A percentile compares a stretch with the other conserved stretches of the same genome.
phyloP scores from a whole-genome alignment of 1,140 invertebrate genomes.

The Hylaeus anthracinus region DNA sequence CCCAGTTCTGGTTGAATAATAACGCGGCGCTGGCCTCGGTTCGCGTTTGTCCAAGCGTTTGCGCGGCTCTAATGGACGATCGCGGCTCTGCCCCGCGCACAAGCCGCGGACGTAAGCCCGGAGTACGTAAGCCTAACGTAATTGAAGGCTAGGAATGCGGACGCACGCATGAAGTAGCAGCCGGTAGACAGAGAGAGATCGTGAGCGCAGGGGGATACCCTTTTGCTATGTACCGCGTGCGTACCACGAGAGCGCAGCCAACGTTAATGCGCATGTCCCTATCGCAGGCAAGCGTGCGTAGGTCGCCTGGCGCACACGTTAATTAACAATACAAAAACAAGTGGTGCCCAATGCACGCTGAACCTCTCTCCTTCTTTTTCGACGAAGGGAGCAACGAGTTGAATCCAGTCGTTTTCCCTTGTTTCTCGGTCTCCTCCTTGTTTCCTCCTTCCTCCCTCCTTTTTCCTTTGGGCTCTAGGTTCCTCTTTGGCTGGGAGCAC shows the following conservation, averaged over 20 bases:
- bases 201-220: slow-evolving; percentile 34
- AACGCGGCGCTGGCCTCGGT: slow-evolving; percentile 42
- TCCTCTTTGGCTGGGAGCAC: neutral
- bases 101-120: slow-evolving; percentile 29
- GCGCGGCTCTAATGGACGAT: slow-evolving; percentile 69
- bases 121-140: slow-evolving; percentile 49
- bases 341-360: neutral
- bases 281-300: slow-evolving; percentile 25
- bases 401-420: neutral
- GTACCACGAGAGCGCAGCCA: slow-evolving; percentile 5
- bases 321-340: slow-evolving; percentile 51
- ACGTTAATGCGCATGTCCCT: slow-evolving; percentile 49
- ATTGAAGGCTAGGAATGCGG: slow-evolving; percentile 75
- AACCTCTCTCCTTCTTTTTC: neutral
- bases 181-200: slow-evolving; percentile 52
- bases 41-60: slow-evolving; percentile 56
- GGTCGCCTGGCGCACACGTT: slow-evolving; percentile 7
- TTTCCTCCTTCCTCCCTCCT: neutral
- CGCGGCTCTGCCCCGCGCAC: slow-evolving; percentile 35
- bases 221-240: slow-evolving; percentile 36
- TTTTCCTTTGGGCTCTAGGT: neutral
- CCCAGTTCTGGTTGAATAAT: slow-evolving; percentile 64
- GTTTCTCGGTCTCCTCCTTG: neutral
- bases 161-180: slow-evolving; percentile 72
- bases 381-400: neutral